Conservation (phyloP, 2,888 invertebrate species). For the Synergus gifuensis region DNA sequence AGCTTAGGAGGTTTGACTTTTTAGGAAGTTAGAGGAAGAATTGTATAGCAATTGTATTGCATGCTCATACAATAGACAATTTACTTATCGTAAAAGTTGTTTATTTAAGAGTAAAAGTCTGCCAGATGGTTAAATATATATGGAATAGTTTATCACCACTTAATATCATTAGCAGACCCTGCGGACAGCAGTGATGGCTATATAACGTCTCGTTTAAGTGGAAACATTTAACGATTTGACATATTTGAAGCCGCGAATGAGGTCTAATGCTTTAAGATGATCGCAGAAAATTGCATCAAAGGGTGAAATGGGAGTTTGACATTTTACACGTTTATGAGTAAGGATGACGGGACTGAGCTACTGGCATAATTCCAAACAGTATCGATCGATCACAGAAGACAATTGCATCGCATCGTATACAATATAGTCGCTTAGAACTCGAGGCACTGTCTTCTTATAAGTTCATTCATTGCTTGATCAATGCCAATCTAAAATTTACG, state of each 20-base stretch:
- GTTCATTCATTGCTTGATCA: too few relatives aligned
- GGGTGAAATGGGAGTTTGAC: slow-evolving; percentile 37
- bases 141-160: not conserved
- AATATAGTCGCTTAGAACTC: not conserved
- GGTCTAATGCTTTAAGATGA: not conserved
- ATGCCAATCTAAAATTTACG: too few relatives aligned
- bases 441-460: too few relatives aligned
- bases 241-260: not conserved
- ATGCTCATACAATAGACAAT: not conserved
- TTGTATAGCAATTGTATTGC: too few relatives aligned
- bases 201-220: not conserved
- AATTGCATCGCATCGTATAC: not conserved
- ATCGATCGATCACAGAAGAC: not conserved
- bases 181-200: not conserved
- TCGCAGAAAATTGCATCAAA: not conserved
- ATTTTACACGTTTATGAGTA: slow-evolving; percentile 49
- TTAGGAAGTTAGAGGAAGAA: too few relatives aligned
- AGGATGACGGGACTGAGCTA: slow-evolving; percentile 41
- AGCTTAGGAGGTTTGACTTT: too few relatives aligned
- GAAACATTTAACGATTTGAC: not conserved
- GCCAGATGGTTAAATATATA: not conserved
- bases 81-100: not conserved
- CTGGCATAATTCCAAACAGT: slow-evolving; percentile 37
- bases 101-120: not conserved
- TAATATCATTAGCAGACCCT: not conserved